Percentiles rank a stretch among this genome's conserved stretches.
These are phyloP conservation scores for Homarus gammarus DNA, from an alignment of 2,888 invertebrate genomes.

Conservation along the genomic window DNA sequence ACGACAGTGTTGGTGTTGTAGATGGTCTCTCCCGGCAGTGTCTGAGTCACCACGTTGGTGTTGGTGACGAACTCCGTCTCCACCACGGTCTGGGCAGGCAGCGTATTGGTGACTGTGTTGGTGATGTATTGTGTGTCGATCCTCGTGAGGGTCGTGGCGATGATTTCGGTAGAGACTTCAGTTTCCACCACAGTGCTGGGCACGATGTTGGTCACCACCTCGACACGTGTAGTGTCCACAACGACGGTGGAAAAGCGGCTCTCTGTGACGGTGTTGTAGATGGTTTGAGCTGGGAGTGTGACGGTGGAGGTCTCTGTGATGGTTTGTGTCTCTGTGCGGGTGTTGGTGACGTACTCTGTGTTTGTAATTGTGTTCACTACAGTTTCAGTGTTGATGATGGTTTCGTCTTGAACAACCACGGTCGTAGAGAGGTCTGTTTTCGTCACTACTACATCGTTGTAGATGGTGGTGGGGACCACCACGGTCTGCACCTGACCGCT, in stretches of 20 bases:
- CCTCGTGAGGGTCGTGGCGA: constrained; percentile 49
- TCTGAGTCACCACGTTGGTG: constrained; percentile 56
- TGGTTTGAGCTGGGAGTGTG: constrained; percentile 62
- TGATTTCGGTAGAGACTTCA: constrained; percentile 47
- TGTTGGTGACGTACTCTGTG: constrained; percentile 69
- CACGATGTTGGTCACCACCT: constrained; percentile 57
- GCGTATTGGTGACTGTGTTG: constrained; percentile 38
- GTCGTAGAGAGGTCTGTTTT: constrained; percentile 63
- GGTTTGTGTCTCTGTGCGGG: constrained; percentile 61
- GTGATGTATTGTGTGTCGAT: constrained; percentile 60
- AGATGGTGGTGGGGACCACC: constrained; percentile 66
- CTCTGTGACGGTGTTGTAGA: constrained; percentile 67
- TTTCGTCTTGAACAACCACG: constrained; percentile 41
- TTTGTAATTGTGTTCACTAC: constrained; percentile 64
- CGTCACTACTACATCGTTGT: constrained; percentile 59
- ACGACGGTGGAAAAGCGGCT: constrained; percentile 60
- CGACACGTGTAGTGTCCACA: constrained; percentile 48
- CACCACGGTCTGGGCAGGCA: constrained; percentile 61
- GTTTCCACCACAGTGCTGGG: constrained; percentile 59
- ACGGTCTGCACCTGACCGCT: constrained; percentile 42
- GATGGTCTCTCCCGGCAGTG: constrained; percentile 66
- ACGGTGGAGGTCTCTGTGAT: constrained; percentile 49
- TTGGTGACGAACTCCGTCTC: constrained; percentile 55
- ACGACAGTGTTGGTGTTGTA: constrained; percentile 56
- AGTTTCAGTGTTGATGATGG: constrained; percentile 65